Evolutionary conservation across 2,888 invertebrate species (phyloP).

Genomic region (Agrochola lota): DNA sequence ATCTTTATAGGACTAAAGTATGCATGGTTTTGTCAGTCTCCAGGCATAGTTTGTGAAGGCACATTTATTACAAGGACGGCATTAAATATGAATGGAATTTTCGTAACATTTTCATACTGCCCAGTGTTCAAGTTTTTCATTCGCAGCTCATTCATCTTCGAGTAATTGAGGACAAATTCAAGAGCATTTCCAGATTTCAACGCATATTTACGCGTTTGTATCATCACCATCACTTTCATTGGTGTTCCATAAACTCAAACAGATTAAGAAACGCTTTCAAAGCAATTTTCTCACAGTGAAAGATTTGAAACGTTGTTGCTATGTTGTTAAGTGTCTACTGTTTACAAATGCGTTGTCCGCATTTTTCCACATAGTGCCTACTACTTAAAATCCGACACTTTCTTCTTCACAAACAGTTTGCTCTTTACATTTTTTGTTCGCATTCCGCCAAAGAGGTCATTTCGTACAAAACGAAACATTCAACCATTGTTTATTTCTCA

Average conservation of each 20-base stretch:
- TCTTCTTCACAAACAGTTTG: constrained; percentile 61
- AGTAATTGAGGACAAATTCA: constrained; percentile 28
- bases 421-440: constrained; percentile 62
- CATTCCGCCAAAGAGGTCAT: constrained; percentile 71
- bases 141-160: constrained; percentile 34
- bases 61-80: constrained; percentile 38
- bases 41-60: constrained; percentile 33
- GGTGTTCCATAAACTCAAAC: constrained; percentile 30
- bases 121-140: constrained; percentile 12
- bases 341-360: constrained; percentile 51
- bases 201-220: constrained; percentile 38
- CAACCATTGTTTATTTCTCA: constrained; percentile 71
- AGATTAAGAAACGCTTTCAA: constrained; percentile 45
- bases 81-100: constrained; percentile 38
- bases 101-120: constrained; percentile 23
- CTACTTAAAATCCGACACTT: constrained; percentile 60
- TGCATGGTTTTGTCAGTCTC: constrained; percentile 50
- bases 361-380: constrained; percentile 57
- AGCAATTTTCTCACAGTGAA: constrained; percentile 43
- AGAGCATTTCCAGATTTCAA: constrained; percentile 25
- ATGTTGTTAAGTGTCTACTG: constrained; percentile 45
- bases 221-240: constrained; percentile 47
- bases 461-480: constrained; percentile 59
- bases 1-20: constrained; percentile 54
- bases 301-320: constrained; percentile 43